phyloP scores from a whole-genome alignment of 2,888 invertebrate species.

The Callosobruchus maculatus region DNA sequence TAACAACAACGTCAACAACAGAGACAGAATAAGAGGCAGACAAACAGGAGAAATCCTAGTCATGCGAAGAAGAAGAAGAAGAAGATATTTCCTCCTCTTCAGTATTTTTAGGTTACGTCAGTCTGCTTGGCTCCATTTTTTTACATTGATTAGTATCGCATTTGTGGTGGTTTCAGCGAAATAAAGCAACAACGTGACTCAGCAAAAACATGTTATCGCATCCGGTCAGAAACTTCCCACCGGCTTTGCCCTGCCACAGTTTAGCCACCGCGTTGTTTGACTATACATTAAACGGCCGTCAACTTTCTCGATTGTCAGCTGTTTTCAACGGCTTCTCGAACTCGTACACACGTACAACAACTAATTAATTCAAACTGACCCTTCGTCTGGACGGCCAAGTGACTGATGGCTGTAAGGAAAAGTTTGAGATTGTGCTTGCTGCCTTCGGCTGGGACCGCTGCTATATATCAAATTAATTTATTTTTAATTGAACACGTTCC shows the following conservation, averaged over 20 bases:
- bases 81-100: too few species aligned
- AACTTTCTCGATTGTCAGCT: constrained; percentile 43
- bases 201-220: neutral
- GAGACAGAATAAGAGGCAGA: too few species aligned
- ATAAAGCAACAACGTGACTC: neutral
- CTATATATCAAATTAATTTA: constrained; percentile 31
- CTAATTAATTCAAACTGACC: constrained; percentile 42
- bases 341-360: constrained; percentile 10
- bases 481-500: constrained; percentile 35
- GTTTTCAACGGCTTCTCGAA: constrained; percentile 38
- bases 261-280: constrained; percentile 33
- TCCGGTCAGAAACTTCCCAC: neutral
- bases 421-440: neutral
- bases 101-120: too few species aligned
- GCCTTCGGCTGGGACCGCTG: neutral
- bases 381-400: constrained; percentile 32
- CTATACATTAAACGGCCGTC: constrained; percentile 39
- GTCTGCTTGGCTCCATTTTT: too few species aligned
- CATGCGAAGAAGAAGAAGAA: too few species aligned
- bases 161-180: neutral
- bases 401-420: neutral
- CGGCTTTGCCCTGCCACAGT: neutral
- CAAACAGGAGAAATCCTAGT: too few species aligned
- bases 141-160: too few species aligned
- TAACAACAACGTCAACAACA: too few species aligned